Conservation (phyloP, 1,140 invertebrate species). For the Myzus persicae region DNA sequence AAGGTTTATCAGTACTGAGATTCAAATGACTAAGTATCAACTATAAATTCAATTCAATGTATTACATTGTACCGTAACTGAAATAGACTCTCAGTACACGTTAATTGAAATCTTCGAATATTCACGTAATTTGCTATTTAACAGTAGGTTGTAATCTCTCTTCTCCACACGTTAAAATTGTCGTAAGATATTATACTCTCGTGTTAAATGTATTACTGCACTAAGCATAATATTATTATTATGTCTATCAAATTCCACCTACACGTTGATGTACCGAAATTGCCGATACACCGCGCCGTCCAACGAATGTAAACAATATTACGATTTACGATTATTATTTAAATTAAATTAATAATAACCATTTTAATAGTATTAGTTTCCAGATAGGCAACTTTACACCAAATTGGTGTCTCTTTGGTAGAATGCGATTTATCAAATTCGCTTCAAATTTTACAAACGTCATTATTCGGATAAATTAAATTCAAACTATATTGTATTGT, state of each 20-base stretch:
- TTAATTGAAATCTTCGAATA: not conserved
- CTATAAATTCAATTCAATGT: too few species aligned
- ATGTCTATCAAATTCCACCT: not conserved
- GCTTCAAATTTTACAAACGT: not conserved
- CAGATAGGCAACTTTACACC: not conserved
- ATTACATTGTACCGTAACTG: too few species aligned
- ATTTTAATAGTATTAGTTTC: too few species aligned
- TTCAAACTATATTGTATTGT: not conserved
- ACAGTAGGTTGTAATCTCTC: not conserved
- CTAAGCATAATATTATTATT: not conserved
- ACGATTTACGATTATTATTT: too few species aligned
- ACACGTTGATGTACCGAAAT: not conserved
- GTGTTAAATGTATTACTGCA: not conserved
- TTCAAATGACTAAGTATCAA: too few species aligned
- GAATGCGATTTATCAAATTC: not conserved
- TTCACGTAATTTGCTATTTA: not conserved
- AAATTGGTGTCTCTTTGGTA: not conserved
- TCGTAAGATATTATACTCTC: not conserved
- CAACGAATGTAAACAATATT: not conserved
- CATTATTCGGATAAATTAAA: not conserved
- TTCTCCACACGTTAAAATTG: not conserved
- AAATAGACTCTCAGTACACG: not conserved
- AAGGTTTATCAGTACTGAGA: too few species aligned
- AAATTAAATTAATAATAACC: not conserved
- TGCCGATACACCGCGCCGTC: not conserved